phyloP scores from a whole-genome alignment of 2,888 invertebrate species.

The Aphodius granarius region DNA sequence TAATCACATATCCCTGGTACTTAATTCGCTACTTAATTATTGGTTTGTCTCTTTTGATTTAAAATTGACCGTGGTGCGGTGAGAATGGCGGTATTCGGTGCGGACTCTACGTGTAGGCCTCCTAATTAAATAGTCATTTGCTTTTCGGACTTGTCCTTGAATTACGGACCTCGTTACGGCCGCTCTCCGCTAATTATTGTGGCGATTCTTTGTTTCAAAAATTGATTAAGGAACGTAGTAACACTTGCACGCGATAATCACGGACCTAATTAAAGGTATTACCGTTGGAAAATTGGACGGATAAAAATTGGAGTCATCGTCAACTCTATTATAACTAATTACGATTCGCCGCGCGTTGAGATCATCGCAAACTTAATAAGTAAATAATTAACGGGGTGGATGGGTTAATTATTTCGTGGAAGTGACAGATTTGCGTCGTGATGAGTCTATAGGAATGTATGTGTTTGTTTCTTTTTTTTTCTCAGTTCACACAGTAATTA shows the following conservation, averaged over 20 bases:
- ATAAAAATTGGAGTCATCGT: not conserved
- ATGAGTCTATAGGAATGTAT: not conserved
- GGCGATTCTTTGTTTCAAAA: not conserved
- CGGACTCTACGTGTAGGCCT: no score
- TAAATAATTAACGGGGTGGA: not conserved
- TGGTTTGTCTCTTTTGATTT: slow-evolving; percentile 14
- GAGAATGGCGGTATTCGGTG: not conserved
- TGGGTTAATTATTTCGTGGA: not conserved
- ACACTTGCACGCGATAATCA: not conserved
- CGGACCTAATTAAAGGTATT: not conserved
- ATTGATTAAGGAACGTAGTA: not conserved
- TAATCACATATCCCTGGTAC: slow-evolving; percentile 27
- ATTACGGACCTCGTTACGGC: not conserved
- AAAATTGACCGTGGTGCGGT: slow-evolving; percentile 7
- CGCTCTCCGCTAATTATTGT: not conserved
- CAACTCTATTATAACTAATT: not conserved
- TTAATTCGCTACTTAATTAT: slow-evolving; percentile 24
- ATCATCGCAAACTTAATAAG: not conserved
- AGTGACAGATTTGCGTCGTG: not conserved
- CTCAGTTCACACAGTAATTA: not conserved
- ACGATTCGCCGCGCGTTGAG: not conserved
- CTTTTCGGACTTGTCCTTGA: slow-evolving; percentile 15
- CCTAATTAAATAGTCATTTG: slow-evolving; percentile 28
- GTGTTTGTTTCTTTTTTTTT: not conserved
- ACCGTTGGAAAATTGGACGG: not conserved